Base-by-base conservation (phyloP, 2,888 invertebrate genomes). In the Electrophaes corylata region DNA sequence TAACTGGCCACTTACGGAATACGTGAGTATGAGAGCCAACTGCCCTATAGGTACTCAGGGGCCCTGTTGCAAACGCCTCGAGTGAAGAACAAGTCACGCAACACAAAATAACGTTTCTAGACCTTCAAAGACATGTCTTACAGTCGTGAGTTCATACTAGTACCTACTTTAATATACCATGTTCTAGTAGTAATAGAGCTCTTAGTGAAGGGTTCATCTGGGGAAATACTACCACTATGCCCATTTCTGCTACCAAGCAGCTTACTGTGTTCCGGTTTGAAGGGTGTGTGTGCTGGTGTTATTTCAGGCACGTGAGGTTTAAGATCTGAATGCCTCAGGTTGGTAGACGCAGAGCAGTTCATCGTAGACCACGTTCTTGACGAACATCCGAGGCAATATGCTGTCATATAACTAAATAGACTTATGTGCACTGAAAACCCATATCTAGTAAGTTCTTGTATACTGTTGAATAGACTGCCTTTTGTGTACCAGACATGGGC, bases 1-100 rank as follows among this genome's bases (percentile, higher is more conserved):
- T 50, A 50, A 35, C 23, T 14, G 16, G 16, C 43, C 44, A 52
- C 44, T 52, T 52, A 52, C 35, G 11, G 18, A 14, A 41, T 33
- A 35, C 31, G 5, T 37, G 12, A 10, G 56, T 37, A 37, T 61
- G 57, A 57, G 57, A 61, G 33, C 18, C 44, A 43, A 14, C 33
- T 50, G 59, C 52, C 59, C 58, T 58, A 20, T 23, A 37, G 37
- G 8, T 37, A 37, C 8, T 65, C 35, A 61, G 64, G 66, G 62
- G 62, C 35, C 45, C 51, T 51, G 56, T 64, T 70, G 67, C 70
- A 61, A 62, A 53, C 52, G 72, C 73, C 73, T 37, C 57, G 19
- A 72, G 74, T 64, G 63, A 64, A 62, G 60, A 57, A 35, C 49
- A 49, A 55, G 73, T 75, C 77, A 76, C 76, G 76, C 39, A 43